These are phyloP conservation scores for Bradypodion pumilum DNA, from an alignment of 2,797 vertebrate genomes.

Conservation along the genomic window DNA sequence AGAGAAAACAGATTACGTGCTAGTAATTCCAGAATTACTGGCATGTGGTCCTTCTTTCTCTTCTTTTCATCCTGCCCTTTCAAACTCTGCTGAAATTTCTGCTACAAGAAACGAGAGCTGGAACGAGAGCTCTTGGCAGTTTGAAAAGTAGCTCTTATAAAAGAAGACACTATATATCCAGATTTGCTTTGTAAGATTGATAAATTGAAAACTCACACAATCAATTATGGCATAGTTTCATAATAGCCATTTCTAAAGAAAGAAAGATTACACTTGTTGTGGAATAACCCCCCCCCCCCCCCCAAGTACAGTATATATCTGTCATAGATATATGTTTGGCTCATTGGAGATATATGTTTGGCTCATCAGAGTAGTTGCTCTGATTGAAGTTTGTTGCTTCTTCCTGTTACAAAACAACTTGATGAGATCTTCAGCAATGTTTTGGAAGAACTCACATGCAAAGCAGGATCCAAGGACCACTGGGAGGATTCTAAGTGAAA, in stretches of 20 bases:
- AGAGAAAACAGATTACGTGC: background rate
- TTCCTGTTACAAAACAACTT: background rate
- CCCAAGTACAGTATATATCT: constrained; percentile 1
- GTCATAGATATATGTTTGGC: background rate
- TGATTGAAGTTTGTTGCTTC: constrained; percentile 11
- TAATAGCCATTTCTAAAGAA: background rate
- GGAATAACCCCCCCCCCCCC: background rate
- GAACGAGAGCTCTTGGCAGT: background rate
- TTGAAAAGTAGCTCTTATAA: background rate
- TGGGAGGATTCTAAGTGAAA: constrained; percentile 41
- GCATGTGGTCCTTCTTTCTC: background rate
- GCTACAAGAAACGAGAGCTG: background rate
- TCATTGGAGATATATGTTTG: background rate
- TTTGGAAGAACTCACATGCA: constrained; percentile 36
- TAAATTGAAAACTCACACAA: constrained; percentile 15
- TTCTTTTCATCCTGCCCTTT: background rate
- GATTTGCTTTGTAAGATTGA: constrained; percentile 16
- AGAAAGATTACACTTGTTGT: background rate
- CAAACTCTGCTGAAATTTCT: background rate
- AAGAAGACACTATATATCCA: background rate
- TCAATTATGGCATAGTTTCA: constrained; percentile 6
- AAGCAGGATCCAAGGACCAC: constrained; percentile 33
- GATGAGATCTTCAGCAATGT: background rate
- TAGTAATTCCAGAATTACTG: background rate
- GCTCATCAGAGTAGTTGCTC: background rate